Evolutionary conservation across 2,113 vertebrate species (phyloP).

Genomic region (Sinosuthora webbiana): DNA sequence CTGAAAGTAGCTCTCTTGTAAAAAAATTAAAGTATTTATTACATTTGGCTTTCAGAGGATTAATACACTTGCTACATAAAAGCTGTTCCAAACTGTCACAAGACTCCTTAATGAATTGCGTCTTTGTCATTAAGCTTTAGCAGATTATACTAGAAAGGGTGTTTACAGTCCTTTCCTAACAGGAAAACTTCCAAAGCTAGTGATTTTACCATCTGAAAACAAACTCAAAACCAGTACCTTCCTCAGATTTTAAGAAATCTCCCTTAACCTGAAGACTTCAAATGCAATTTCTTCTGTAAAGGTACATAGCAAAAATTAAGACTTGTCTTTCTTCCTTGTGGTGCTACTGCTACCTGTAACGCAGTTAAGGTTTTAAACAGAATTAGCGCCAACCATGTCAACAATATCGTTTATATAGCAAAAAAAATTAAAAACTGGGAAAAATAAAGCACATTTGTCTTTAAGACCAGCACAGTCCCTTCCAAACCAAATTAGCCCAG

Average conservation of each 20-base stretch:
- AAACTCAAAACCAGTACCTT: neutral
- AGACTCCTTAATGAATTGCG: slow-evolving; percentile 5
- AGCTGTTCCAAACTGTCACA: slow-evolving; percentile 20
- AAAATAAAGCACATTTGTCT: neutral
- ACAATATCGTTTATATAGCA: neutral
- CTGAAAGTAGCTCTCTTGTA: neutral
- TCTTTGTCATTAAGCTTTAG: slow-evolving; percentile 2
- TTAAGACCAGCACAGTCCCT: neutral
- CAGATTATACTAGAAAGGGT: neutral
- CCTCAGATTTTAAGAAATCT: neutral
- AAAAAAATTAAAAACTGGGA: neutral
- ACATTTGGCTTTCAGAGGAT: neutral
- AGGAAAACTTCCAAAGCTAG: neutral
- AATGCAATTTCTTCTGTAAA: neutral
- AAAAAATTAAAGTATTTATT: neutral
- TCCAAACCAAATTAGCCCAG: neutral
- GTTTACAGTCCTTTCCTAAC: neutral
- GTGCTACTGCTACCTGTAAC: neutral
- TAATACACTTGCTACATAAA: neutral
- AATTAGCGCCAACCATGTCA: neutral
- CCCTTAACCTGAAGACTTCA: neutral
- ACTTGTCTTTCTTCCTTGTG: neutral
- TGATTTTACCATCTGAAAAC: neutral
- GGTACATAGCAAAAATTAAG: neutral
- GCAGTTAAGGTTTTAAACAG: neutral